Percentiles rank a stretch among this genome's conserved stretches.
Evolutionary conservation across 2,113 vertebrate genomes (phyloP).

Genomic region (Elephantulus edwardii): DNA sequence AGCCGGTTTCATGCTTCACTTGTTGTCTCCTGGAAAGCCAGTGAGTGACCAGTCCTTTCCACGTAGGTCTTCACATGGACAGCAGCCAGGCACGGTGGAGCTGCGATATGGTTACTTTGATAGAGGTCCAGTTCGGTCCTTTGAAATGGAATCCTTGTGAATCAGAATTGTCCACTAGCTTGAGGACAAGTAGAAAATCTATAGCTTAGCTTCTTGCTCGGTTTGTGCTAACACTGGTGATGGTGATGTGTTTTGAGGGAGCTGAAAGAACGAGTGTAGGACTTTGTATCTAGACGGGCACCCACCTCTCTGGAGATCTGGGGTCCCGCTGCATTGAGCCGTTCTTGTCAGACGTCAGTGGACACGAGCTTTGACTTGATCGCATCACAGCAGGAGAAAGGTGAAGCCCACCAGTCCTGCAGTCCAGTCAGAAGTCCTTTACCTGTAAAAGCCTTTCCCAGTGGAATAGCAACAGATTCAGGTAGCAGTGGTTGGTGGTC

Average conservation of each 20-base stretch:
- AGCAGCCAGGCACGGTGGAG: not conserved
- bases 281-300: not conserved
- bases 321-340: not conserved
- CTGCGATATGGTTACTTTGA: slow-evolving; percentile 8
- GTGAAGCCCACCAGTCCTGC: not conserved
- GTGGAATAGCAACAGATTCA: not conserved
- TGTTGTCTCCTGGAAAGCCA: slow-evolving; percentile 67
- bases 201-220: slow-evolving; percentile 11
- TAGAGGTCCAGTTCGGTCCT: slow-evolving; percentile 30
- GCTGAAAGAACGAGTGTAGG: not conserved
- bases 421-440: slow-evolving; percentile 37
- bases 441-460: slow-evolving; percentile 64
- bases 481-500: not conserved
- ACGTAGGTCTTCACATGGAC: not conserved
- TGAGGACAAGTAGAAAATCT: slow-evolving; percentile 30
- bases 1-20: slow-evolving; percentile 50
- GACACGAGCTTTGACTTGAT: not conserved
- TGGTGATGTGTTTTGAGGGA: not conserved
- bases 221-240: slow-evolving; percentile 57
- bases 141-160: slow-evolving; percentile 32
- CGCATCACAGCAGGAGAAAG: slow-evolving; percentile 2
- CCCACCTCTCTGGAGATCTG: not conserved
- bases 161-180: slow-evolving; percentile 33
- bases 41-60: slow-evolving; percentile 42
- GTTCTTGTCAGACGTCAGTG: not conserved